Evolutionary conservation across 2,113 vertebrate genomes (phyloP), one percentile per base, ranked within the genome.

Genomic region (Rhinoptilus africanus): DNA sequence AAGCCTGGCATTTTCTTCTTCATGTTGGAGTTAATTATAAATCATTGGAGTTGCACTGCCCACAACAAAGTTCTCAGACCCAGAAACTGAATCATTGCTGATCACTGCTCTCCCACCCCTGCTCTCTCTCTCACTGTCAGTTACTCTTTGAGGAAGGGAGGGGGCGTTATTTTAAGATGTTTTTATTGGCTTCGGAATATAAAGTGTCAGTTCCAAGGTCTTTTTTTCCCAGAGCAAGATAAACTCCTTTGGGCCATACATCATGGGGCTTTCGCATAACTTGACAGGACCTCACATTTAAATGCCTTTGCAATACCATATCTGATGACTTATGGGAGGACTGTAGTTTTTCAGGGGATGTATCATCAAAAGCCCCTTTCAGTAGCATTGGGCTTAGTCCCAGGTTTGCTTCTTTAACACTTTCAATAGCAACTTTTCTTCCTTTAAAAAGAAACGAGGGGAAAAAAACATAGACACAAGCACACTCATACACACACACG

Each of bases 171-270:
- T 99, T 99, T 98, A 99, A 99, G 98, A 99, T 99, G 98, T 99
- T 99, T 99, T 99, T 98, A 98, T 99, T 99, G 99, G 99, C 99
- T 96, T 98, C 10, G 17, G 96, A 96, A 96, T 97, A 98, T 97
- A 97, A 98, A 98, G 98, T 97, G 98, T 99, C 97, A 98, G 98
- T 98, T 99, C 98, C 98, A 98, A 98, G 98, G 98, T 98, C 98
- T 96, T 98, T 98, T 99, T 99, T 99, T 99, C 99, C 99, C 99
- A 99, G 97, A 98, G 98, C 97, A 98, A 99, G 99, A 99, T 98
- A 98, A 99, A 99, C 98, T 98, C 98, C 97, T 97, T 89, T 97
- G 97, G 98, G 98, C 98, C 98, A 97, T 99, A 98, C 96, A 98
- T 98, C 99, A 98, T 79, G 97, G 97, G 98, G 98, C 97, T 98